Percentiles rank a stretch among this genome's conserved stretches.
phyloP scores from a whole-genome alignment of 2,797 vertebrate genomes.

The Crenuchus spilurus region DNA sequence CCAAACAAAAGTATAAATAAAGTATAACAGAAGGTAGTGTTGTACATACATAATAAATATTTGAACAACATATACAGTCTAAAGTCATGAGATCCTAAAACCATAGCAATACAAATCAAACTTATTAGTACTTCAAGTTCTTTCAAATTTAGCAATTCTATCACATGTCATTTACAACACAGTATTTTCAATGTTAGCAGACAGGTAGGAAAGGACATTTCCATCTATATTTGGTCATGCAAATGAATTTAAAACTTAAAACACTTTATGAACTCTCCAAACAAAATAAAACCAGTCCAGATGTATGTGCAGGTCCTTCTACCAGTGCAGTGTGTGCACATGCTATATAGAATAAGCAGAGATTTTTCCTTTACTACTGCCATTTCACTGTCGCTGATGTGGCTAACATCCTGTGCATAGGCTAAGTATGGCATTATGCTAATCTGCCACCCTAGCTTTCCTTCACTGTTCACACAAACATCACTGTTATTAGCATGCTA shows the following conservation, averaged over 20 bases:
- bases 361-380: background rate
- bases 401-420: background rate
- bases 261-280: too few relatives aligned
- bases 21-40: slow-evolving; percentile 20
- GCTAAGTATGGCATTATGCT: background rate
- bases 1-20: slow-evolving; percentile 23
- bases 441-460: background rate
- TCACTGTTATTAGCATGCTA: background rate
- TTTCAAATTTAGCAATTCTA: background rate
- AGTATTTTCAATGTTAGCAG: background rate
- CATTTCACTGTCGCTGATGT: background rate
- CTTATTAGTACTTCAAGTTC: slow-evolving; percentile 4
- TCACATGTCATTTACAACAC: background rate
- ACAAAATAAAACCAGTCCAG: background rate
- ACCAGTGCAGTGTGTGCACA: background rate
- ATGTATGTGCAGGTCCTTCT: background rate
- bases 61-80: slow-evolving; percentile 37
- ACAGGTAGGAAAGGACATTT: too few relatives aligned
- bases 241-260: background rate
- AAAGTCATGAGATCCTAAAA: slow-evolving; percentile 26
- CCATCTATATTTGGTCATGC: background rate
- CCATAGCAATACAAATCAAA: slow-evolving; percentile 1
- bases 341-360: background rate
- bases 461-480: background rate
- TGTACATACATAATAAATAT: slow-evolving; percentile 7